Conservation (phyloP, 1,140 invertebrate species). For the Sinella curviseta region DNA sequence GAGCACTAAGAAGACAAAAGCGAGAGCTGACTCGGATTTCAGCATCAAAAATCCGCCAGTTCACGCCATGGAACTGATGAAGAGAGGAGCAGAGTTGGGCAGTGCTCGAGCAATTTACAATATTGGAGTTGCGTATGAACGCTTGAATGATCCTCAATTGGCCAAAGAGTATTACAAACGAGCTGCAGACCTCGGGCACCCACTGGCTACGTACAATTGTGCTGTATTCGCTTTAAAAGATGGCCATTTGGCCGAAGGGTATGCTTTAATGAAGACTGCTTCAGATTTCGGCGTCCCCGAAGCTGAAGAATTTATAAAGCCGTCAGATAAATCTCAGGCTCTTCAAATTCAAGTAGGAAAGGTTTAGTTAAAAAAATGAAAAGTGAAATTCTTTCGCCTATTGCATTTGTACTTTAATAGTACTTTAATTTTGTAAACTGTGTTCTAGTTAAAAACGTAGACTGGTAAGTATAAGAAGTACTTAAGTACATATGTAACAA, state of each 20-base stretch:
- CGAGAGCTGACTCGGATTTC: not conserved
- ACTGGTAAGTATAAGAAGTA: too few species aligned
- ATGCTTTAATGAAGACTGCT: conserved; percentile 36
- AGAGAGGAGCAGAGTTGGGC: conserved; percentile 42
- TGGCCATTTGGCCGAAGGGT: conserved; percentile 34
- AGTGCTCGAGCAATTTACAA: conserved; percentile 46
- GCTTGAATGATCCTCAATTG: conserved; percentile 31
- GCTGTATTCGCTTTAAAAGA: conserved; percentile 34
- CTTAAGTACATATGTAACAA: too few species aligned
- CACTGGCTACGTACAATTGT: conserved; percentile 43
- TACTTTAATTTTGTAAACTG: not conserved
- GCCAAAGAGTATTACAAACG: conserved; percentile 35
- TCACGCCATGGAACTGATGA: conserved; percentile 37
- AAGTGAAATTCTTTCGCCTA: not conserved
- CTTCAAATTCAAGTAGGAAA: not conserved
- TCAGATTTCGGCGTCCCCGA: conserved; percentile 42
- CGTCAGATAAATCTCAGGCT: not conserved
- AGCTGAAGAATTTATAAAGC: conserved; percentile 32
- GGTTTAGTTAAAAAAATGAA: not conserved
- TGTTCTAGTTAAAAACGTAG: too few species aligned
- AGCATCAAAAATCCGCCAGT: conserved; percentile 14
- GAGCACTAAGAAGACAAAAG: not conserved
- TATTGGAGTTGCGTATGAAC: conserved; percentile 46
- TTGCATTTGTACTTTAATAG: too few species aligned
- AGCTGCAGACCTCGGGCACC: conserved; percentile 45